Evolutionary conservation across 2,888 invertebrate species (phyloP), one percentile per base, ranked within the genome.

Genomic region (Chymomyza caudatula): DNA sequence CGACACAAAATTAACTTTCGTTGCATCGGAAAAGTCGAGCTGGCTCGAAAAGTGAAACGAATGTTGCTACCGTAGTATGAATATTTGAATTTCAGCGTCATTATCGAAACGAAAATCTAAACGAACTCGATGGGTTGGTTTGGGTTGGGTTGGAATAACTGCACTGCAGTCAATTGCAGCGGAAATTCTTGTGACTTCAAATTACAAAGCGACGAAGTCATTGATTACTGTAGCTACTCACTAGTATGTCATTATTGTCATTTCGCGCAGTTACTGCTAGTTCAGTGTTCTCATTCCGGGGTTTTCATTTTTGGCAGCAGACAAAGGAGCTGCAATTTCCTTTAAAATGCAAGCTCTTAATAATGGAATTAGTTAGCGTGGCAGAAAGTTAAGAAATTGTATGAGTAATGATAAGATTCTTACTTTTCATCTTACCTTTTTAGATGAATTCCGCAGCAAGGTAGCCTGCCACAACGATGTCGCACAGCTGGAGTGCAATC

Each of bases 391-490:
- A 4, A 20, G 57, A 44, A 44, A 44, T 23, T 13, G 17, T 22
- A 42, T 2, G 0, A 19, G 22, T n/a, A 51, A 51, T 20, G 51
- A 51, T 17, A n/a, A 19, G 13, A 2, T 51, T 6, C 13, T 51
- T 19, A 22, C 25, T 47, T 20, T 58, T 19, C 4, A 19, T 17
- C 8, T 17, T 52, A 20, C 55, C 1, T 17, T 47, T 20, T 83
- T 93, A 98, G 98, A 96, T 91, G 97, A 97, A 90, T 98, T 98
- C 91, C 94, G 96, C 74, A 97, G 96, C 91, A 96, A 96, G 92
- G 95, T 97, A 81, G 96, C 96, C 65, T 98, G 98, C 91, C 96
- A 97, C 90, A 96, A 96, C 89, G 96, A 97, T 84, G 94, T 95
- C 76, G 93, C 98, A 78, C 95, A 95, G 89, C 92, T 98, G 88